These are phyloP conservation scores for Rallus crepitans DNA, from an alignment of 2,797 vertebrate genomes.

Conservation along the genomic window DNA sequence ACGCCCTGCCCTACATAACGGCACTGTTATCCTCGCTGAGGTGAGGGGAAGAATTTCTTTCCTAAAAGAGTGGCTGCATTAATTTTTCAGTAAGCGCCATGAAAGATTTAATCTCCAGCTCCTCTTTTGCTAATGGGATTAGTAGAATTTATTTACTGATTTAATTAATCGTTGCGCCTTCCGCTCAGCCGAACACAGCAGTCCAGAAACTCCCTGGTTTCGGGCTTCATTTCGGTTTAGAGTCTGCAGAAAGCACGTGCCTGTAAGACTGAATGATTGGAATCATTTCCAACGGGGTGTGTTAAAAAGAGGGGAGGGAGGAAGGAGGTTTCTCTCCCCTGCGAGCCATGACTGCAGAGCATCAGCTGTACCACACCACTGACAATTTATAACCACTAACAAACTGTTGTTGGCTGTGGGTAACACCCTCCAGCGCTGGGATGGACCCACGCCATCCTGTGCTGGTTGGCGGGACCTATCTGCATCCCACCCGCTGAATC, in stretches of 20 bases:
- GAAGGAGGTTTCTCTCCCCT: background rate
- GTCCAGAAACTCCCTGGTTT: background rate
- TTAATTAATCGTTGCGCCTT: constrained; percentile 52
- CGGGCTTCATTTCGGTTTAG: background rate
- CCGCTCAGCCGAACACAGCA: background rate
- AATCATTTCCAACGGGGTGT: accelerated
- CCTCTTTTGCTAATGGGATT: constrained; percentile 62
- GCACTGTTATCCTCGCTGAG: background rate
- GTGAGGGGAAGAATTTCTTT: constrained; percentile 40
- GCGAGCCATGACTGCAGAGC: background rate
- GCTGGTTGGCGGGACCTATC: accelerated
- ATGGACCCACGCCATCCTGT: accelerated
- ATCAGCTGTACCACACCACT: accelerated
- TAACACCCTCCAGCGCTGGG: accelerated
- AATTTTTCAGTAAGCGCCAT: constrained; percentile 48
- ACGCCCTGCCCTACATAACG: constrained; percentile 14
- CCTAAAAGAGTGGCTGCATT: constrained; percentile 49
- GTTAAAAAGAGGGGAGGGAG: background rate
- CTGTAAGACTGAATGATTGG: background rate
- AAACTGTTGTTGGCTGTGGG: background rate
- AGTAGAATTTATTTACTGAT: constrained; percentile 63
- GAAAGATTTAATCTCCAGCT: constrained; percentile 63
- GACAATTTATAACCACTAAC: accelerated
- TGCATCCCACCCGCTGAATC: background rate
- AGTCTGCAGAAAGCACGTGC: background rate